Evolutionary conservation across 2,888 invertebrate genomes (phyloP).

Genomic region (Ommatoiulus sabulosus): DNA sequence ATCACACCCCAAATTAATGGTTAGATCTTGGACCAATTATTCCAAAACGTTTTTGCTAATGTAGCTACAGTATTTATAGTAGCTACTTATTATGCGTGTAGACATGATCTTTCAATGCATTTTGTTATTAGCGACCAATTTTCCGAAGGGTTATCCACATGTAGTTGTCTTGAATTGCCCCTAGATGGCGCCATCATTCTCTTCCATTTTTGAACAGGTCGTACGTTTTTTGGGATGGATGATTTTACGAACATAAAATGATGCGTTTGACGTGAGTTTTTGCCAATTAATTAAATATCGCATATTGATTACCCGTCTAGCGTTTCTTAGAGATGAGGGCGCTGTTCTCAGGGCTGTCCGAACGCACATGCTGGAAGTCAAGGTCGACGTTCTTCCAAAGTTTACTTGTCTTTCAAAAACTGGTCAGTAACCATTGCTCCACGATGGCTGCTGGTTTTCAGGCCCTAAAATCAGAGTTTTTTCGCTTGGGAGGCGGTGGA

Average conservation of each 20-base stretch:
- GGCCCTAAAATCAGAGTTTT: conserved; percentile 16
- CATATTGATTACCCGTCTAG: background rate
- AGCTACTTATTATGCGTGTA: too few relatives aligned
- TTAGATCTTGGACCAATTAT: too few relatives aligned
- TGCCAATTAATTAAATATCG: background rate
- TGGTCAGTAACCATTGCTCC: background rate
- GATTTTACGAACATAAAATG: background rate
- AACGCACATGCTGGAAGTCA: background rate
- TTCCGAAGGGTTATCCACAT: background rate
- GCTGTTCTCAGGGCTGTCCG: background rate
- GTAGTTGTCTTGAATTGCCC: background rate
- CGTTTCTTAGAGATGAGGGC: background rate
- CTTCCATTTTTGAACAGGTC: background rate
- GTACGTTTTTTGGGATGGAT: background rate
- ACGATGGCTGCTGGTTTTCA: conserved; percentile 30
- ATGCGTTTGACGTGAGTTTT: background rate
- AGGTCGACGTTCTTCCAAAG: background rate
- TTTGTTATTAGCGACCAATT: too few relatives aligned
- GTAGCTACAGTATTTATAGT: too few relatives aligned
- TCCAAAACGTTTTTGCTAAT: too few relatives aligned
- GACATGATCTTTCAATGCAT: background rate
- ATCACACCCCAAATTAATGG: too few relatives aligned
- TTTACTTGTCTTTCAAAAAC: background rate
- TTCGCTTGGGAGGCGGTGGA: conserved; percentile 63
- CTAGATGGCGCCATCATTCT: background rate